These are phyloP conservation scores for Pitangus sulphuratus DNA, from an alignment of 2,797 vertebrate species.

Conservation along the genomic window DNA sequence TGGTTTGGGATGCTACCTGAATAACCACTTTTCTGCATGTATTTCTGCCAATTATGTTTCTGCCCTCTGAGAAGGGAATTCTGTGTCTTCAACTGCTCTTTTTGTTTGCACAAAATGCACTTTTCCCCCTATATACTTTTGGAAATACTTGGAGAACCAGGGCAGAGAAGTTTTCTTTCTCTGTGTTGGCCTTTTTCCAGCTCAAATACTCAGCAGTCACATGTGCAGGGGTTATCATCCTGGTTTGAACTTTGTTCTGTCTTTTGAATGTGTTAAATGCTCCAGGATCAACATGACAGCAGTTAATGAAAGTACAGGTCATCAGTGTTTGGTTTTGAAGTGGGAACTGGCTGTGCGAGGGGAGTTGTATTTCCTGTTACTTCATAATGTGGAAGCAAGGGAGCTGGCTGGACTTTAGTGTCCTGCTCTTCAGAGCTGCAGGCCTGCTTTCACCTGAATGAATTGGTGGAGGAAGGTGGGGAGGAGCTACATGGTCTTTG, in stretches of 20 bases:
- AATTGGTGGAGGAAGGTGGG: not conserved
- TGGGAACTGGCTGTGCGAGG: not conserved
- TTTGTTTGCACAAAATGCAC: not conserved
- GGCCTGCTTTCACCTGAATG: not conserved
- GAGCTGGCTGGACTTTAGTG: not conserved
- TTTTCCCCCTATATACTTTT: not conserved
- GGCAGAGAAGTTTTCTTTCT: not conserved
- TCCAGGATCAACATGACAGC: not conserved
- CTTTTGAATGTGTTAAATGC: constrained; percentile 4
- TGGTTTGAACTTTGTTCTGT: constrained; percentile 24
- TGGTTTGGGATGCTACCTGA: not conserved
- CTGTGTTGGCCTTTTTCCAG: not conserved
- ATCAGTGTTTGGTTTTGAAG: not conserved
- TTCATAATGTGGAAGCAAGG: not conserved
- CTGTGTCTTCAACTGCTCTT: not conserved
- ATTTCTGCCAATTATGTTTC: not conserved
- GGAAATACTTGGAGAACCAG: not conserved
- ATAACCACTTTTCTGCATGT: not conserved
- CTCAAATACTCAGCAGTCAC: not conserved
- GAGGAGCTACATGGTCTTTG: fast-evolving
- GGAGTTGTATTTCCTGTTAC: not conserved
- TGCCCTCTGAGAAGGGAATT: not conserved
- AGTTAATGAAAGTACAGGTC: not conserved
- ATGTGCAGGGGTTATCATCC: not conserved
- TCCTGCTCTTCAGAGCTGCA: not conserved